Conservation (phyloP, 2,797 vertebrate genomes). For the Esox masquinongy region DNA sequence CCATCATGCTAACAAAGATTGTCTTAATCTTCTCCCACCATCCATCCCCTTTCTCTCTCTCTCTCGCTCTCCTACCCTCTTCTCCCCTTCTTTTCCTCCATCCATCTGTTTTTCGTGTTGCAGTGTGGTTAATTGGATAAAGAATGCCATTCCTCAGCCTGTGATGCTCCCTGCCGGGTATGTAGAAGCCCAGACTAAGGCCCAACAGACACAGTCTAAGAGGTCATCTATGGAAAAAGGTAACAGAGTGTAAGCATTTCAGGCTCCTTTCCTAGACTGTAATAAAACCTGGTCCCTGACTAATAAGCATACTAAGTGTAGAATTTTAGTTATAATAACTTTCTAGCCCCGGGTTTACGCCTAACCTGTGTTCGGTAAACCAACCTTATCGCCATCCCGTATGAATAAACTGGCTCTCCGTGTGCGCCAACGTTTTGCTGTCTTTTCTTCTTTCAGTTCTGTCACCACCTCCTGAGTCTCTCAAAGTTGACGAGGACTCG, state of each 20-base stretch:
- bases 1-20: not conserved
- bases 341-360: not conserved
- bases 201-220: constrained; percentile 38
- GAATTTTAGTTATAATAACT: not conserved
- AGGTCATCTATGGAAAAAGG: constrained; percentile 72
- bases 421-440: not conserved
- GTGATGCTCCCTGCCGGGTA: constrained; percentile 50
- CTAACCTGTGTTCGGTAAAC: not conserved
- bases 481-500: constrained; percentile 67
- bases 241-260: constrained; percentile 36
- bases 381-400: not conserved
- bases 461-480: constrained; percentile 75
- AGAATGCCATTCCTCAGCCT: constrained; percentile 71
- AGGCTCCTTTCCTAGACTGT: not conserved
- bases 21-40: not conserved
- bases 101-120: not conserved
- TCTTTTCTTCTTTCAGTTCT: constrained; percentile 51
- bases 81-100: constrained; percentile 11
- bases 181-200: constrained; percentile 36
- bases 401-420: not conserved
- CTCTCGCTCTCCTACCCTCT: not conserved
- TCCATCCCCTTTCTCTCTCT: not conserved
- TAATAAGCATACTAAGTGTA: not conserved
- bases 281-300: not conserved
- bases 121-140: constrained; percentile 75